phyloP scores from a whole-genome alignment of 2,888 invertebrate genomes.

The Epistrophe eligans region DNA sequence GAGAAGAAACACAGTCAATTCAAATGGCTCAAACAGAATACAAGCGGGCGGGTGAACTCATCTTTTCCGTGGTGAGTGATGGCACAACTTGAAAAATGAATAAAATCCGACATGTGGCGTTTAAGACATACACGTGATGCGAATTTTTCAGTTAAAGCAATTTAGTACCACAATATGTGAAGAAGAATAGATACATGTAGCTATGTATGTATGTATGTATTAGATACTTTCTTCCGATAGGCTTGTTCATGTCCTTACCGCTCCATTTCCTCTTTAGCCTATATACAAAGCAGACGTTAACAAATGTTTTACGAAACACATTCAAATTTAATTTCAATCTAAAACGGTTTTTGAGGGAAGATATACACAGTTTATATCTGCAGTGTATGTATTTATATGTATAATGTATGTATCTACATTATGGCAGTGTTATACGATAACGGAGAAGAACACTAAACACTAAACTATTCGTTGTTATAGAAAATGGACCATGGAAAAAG shows the following conservation, averaged over 20 bases:
- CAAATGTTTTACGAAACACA: conserved; percentile 73
- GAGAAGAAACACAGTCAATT: conserved; percentile 35
- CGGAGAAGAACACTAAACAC: conserved; percentile 12
- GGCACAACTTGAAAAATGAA: conserved; percentile 79
- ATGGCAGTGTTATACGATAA: conserved; percentile 7
- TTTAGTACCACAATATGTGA: conserved; percentile 54
- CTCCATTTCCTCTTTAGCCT: not conserved
- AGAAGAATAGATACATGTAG: conserved; percentile 40
- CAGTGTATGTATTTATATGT: not conserved
- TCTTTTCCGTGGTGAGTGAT: conserved; percentile 63
- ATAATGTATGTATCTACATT: not conserved
- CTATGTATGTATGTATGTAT: not conserved
- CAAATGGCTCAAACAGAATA: conserved; percentile 25
- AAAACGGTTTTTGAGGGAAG: conserved; percentile 55
- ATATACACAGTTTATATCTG: conserved; percentile 27
- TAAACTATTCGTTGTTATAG: conserved; percentile 61
- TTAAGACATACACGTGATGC: conserved; percentile 83
- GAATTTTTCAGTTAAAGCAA: conserved; percentile 80
- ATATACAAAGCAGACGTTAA: conserved; percentile 67
- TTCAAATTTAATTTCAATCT: conserved; percentile 74
- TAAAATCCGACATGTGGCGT: conserved; percentile 83
- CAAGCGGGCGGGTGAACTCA: conserved; percentile 5
- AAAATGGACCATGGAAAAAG: conserved; percentile 68
- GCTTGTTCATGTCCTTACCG: conserved; percentile 5
- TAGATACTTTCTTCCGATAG: conserved; percentile 27